These are phyloP conservation scores for Trididemnum nubilum DNA, from an alignment of 23 tunicate genomes.

Conservation along the genomic window DNA sequence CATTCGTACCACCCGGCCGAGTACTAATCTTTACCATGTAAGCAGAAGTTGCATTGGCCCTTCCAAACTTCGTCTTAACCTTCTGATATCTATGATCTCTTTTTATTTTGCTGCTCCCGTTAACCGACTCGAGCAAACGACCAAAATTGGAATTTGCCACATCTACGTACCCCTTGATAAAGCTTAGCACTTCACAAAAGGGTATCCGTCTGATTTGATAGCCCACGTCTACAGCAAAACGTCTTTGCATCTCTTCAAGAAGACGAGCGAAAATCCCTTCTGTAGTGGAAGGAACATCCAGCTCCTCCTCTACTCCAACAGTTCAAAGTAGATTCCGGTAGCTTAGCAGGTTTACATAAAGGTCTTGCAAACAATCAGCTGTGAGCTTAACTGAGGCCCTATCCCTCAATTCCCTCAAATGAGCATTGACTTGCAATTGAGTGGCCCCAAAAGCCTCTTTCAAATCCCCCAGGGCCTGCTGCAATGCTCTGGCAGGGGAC, in stretches of 20 bases:
- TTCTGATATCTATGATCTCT: too few relatives aligned
- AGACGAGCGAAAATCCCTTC: not conserved
- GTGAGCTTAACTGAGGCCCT: not conserved
- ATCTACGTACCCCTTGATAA: not conserved
- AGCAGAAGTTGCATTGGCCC: too few relatives aligned
- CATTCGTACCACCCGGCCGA: too few relatives aligned
- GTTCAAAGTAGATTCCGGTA: not conserved
- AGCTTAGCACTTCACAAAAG: not conserved
- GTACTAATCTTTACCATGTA: too few relatives aligned
- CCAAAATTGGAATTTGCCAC: not conserved
- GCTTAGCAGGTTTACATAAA: conserved; percentile 8
- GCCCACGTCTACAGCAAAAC: not conserved
- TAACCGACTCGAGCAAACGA: not conserved
- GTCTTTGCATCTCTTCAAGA: not conserved
- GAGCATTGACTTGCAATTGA: conserved; percentile 7
- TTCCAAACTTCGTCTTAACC: too few relatives aligned
- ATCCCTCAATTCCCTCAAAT: not conserved
- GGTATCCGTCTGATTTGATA: not conserved
- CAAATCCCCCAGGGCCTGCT: not conserved
- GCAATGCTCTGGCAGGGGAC: not conserved
- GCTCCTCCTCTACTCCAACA: conserved; percentile 11
- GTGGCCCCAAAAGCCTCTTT: conserved; percentile 13
- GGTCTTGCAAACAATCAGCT: conserved; percentile 6
- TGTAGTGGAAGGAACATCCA: not conserved
- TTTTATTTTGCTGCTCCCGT: too few relatives aligned